Evolutionary conservation across 1,140 invertebrate genomes (phyloP), one percentile per base, ranked within the genome.

Genomic region (Drosophila carrolli): DNA sequence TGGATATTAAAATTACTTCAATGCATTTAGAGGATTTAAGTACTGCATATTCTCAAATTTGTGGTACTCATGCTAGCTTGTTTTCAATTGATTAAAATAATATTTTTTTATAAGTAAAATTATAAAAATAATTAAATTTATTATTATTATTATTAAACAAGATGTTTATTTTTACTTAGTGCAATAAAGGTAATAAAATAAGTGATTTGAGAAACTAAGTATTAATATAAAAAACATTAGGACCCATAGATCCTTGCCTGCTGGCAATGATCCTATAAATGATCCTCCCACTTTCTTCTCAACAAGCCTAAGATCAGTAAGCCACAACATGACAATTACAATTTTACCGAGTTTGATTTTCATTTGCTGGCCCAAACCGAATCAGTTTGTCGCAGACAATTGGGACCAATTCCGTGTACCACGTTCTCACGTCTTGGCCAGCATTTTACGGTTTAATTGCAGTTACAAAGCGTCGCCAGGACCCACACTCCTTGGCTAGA

Each of bases 361-460:
- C 66, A 71, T 58, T 75, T 65, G 71, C 35, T 62, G 38, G 50
- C 51, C 72, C 72, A 88, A 88, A 74, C 86, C 79, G 71, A 88
- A 88, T 88, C 75, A 83, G 57, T 60, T 75, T 38, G 58, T 27
- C 54, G 60, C 59, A 77, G 79, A 75, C 70, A 83, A 88, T 88
- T 75, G 79, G 38, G 6, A 29, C 11, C 41, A 44, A 37, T 50
- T 53, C 43, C 19, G 23, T 19, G 32, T 67, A 48, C 61, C 43
- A 43, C 61, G 54, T 75, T 72, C 44, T 43, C 29, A 59, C 44
- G 58, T 75, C 75, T 62, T 78, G 73, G 74, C 47, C 77, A 89
- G 77, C 54, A 89, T 90, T 89, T 90, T 89, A 90, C 81, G 80
- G 84, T 88, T 89, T 89, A 90, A 90, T 89, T 89, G 84, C 74